These are phyloP conservation scores for Pseudachorutes palmiensis DNA, from an alignment of 1,140 invertebrate genomes.

Conservation along the genomic window DNA sequence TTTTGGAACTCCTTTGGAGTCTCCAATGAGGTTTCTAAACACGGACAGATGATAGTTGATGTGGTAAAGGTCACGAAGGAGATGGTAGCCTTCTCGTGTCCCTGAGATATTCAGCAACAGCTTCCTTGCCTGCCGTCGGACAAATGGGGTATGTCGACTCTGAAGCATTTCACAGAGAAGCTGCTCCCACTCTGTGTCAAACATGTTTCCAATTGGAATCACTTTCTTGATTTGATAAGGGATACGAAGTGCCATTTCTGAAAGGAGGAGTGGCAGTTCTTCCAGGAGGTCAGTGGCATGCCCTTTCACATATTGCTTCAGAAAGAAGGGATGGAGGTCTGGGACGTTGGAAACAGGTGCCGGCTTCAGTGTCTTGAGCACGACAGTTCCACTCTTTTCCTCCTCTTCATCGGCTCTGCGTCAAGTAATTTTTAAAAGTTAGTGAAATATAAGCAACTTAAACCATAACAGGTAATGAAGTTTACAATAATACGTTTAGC, in stretches of 20 bases:
- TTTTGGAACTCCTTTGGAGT: conserved; percentile 32
- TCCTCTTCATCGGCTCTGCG: conserved; percentile 18
- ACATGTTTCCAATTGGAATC: conserved; percentile 42
- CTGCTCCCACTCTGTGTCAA: conserved; percentile 57
- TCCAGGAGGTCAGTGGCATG: conserved; percentile 88
- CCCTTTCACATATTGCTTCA: conserved; percentile 82
- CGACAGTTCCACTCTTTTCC: conserved; percentile 7
- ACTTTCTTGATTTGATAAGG: conserved; percentile 81
- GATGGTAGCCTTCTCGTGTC: conserved; percentile 89
- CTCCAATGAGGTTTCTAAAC: conserved; percentile 44
- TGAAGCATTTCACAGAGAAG: conserved; percentile 95
- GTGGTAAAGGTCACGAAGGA: conserved; percentile 84
- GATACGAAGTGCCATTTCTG: conserved; percentile 85
- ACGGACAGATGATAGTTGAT: conserved; percentile 40
- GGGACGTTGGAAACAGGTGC: conserved; percentile 69
- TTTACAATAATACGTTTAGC: background rate
- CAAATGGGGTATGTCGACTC: conserved; percentile 70
- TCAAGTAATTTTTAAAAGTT: conserved; percentile 11
- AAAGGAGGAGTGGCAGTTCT: conserved; percentile 82
- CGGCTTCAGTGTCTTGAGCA: conserved; percentile 55
- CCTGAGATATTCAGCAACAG: conserved; percentile 86
- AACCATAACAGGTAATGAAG: background rate
- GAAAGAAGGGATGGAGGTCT: conserved; percentile 92
- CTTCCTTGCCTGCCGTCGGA: conserved; percentile 69
- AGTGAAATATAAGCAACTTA: background rate